phyloP scores from a whole-genome alignment of 53 echinoderm and acorn worm genomes.

The Paelopatides confundens region DNA sequence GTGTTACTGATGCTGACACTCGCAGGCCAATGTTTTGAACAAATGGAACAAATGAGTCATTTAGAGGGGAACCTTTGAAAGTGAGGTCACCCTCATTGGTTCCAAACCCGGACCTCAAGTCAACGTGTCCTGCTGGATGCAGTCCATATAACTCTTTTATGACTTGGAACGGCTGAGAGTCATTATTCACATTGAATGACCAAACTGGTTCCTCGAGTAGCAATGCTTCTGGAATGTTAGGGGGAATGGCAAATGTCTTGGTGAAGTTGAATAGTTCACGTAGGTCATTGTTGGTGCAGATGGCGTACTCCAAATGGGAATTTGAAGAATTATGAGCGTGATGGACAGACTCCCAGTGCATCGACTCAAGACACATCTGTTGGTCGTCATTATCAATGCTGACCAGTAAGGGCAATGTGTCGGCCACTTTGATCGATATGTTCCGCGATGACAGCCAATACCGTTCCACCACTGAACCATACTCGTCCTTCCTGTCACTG shows the following conservation, averaged over 20 bases:
- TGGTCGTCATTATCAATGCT: slow-evolving; percentile 73
- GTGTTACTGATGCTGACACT: slow-evolving; percentile 69
- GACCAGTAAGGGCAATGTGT: slow-evolving; percentile 74
- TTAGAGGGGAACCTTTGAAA: slow-evolving; percentile 75
- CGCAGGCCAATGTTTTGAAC: slow-evolving; percentile 64
- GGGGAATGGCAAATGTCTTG: slow-evolving; percentile 31
- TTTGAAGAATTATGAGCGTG: slow-evolving; percentile 60
- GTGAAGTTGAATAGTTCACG: slow-evolving; percentile 65
- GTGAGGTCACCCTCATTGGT: slow-evolving; percentile 74
- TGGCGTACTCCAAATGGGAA: slow-evolving; percentile 74
- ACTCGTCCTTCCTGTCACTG: slow-evolving; percentile 64
- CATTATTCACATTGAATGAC: slow-evolving; percentile 28
- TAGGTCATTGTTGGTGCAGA: slow-evolving; percentile 75
- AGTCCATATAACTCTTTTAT: slow-evolving; percentile 47
- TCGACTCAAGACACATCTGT: slow-evolving; percentile 78
- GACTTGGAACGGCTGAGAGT: slow-evolving; percentile 50
- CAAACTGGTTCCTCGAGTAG: slow-evolving; percentile 1
- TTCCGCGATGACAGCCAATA: slow-evolving; percentile 91
- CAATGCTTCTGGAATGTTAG: not conserved
- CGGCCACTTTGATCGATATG: slow-evolving; percentile 69
- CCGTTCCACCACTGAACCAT: slow-evolving; percentile 86
- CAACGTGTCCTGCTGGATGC: slow-evolving; percentile 63
- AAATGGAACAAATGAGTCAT: slow-evolving; percentile 52
- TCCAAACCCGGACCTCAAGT: slow-evolving; percentile 73
- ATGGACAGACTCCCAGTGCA: slow-evolving; percentile 50